Evolutionary conservation across 1,140 invertebrate genomes (phyloP).

Genomic region (Anoplolepis gracilipes): DNA sequence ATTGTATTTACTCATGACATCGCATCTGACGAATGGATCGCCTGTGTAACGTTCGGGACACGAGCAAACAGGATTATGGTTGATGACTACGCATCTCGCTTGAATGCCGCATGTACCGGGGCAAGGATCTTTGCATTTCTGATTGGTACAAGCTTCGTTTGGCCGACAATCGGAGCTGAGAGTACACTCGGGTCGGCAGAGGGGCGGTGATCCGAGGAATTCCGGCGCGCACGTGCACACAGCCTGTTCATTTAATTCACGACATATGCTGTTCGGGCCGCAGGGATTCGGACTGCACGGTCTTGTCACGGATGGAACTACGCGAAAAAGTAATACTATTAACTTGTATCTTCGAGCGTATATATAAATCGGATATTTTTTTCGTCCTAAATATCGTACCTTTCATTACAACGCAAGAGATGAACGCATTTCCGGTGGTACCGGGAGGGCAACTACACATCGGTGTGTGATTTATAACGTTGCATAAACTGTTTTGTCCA

Average conservation of each 20-base stretch:
- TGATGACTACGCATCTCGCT: conserved; percentile 88
- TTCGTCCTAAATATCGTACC: conserved; percentile 85
- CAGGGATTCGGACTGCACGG: conserved; percentile 93
- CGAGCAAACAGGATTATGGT: conserved; percentile 89
- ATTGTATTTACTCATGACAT: conserved; percentile 74
- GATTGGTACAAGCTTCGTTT: conserved; percentile 90
- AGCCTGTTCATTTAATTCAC: conserved; percentile 89
- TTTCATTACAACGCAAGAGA: conserved; percentile 84
- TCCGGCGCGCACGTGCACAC: conserved; percentile 91
- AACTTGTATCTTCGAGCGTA: neutral
- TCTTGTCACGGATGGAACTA: conserved; percentile 75
- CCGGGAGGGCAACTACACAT: conserved; percentile 89
- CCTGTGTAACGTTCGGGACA: conserved; percentile 87
- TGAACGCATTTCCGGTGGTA: conserved; percentile 91
- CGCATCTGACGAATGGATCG: conserved; percentile 88
- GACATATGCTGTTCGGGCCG: conserved; percentile 91
- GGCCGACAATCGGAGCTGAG: conserved; percentile 89
- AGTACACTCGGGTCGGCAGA: conserved; percentile 90
- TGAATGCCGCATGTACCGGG: conserved; percentile 89
- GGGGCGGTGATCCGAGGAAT: conserved; percentile 91
- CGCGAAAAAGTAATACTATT: conserved; percentile 24
- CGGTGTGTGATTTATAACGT: conserved; percentile 90
- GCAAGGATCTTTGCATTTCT: conserved; percentile 92
- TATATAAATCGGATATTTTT: neutral
- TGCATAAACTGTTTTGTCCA: conserved; percentile 90